Base-by-base conservation (phyloP, 2,797 vertebrate species). In the Gorsachius magnificus region DNA sequence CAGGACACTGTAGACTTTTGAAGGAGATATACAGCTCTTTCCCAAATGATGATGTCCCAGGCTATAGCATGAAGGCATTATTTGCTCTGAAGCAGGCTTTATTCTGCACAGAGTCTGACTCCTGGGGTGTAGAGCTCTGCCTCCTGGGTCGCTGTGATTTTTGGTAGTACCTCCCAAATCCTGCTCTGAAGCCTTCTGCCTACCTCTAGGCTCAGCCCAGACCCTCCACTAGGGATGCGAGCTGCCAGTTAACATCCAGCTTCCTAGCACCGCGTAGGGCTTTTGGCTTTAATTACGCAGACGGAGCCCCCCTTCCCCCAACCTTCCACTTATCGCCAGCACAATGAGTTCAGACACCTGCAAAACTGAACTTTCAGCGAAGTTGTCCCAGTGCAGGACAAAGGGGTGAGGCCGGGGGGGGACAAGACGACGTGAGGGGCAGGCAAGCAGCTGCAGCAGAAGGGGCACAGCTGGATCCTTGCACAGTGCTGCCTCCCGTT, bases 341-440 rank as follows among this genome's bases (percentile, higher is more conserved):
- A 80, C 81, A 94, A 63, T 90, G 74, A 76, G 83, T 56, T 85
- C 60, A 84, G 81, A 53, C 91, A 96, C 92, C 95, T 96, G 93
- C 91, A 90, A 87, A 96, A 74, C 56, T 31, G 75, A 92, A 83
- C 48, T 69, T 84, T 6, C 15, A 68, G 78, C 1, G 0, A 80
- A 80, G 48, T 60, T 2, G 4, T 64, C 60, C 57, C 53, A 16
- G 75, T 28, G 78, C 25, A 43, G 58, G 86, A 96, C 77, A 97
- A 96, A 95, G 75, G 74, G 45, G 0, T 31, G 46, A 65, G 74
- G 68, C 3, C 0, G 17, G 31, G 3, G 41, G 41, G 41, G 16
- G 41, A 43, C 41, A 43, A 15, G 16, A 16, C 15, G 16, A 80
- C 0, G 0, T 38, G 81, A 76, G 64, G 46, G 71, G 66, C 58